Conservation (phyloP, 1,140 invertebrate genomes). For the Steinernema feltiae region DNA sequence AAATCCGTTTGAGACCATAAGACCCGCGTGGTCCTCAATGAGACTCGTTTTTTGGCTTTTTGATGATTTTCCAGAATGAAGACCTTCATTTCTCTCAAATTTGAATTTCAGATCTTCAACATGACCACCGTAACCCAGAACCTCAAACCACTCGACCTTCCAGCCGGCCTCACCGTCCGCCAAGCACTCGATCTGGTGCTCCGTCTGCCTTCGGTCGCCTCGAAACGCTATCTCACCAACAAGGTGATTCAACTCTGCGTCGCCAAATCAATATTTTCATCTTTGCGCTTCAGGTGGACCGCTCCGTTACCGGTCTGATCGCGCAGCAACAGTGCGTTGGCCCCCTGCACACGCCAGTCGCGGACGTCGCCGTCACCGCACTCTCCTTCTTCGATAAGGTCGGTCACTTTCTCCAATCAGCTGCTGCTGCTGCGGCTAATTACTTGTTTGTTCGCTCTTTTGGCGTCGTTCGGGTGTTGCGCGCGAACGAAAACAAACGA, state of each 20-base stretch:
- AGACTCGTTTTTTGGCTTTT: too few relatives aligned
- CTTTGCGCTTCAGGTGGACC: constrained; percentile 66
- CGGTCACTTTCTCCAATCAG: background rate
- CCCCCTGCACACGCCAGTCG: constrained; percentile 84
- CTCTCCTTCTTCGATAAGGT: constrained; percentile 65
- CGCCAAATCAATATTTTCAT: constrained; percentile 17
- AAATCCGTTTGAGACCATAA: too few relatives aligned
- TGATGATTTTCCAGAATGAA: constrained; percentile 51
- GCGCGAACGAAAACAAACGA: background rate
- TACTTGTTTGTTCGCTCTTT: background rate
- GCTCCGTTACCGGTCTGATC: constrained; percentile 88
- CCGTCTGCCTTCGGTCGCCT: constrained; percentile 79
- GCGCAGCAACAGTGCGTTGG: constrained; percentile 97
- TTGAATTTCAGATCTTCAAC: constrained; percentile 14
- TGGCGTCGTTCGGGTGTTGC: background rate
- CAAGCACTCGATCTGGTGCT: constrained; percentile 74
- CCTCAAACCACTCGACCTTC: constrained; percentile 61
- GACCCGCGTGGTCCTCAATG: too few relatives aligned
- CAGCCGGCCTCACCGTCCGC: constrained; percentile 63
- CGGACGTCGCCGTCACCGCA: constrained; percentile 86
- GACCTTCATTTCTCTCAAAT: constrained; percentile 20
- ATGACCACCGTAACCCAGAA: constrained; percentile 5
- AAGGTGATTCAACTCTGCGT: constrained; percentile 63
- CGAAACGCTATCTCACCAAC: constrained; percentile 89
- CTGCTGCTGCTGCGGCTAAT: background rate